Percentiles rank a stretch among this genome's conserved stretches.
Conservation (phyloP, 2,888 invertebrate species). For the Hyles lineata region DNA sequence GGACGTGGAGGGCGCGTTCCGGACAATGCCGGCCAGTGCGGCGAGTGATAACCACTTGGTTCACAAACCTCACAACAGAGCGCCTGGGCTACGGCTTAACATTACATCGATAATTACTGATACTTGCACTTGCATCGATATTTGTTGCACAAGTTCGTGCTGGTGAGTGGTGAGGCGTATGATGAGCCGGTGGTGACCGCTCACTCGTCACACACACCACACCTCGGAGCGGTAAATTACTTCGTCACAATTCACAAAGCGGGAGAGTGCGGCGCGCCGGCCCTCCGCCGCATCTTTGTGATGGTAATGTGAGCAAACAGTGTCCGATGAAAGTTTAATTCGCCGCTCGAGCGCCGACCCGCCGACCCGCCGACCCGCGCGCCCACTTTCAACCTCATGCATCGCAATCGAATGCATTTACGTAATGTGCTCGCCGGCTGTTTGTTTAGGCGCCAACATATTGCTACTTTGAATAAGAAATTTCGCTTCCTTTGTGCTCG, state of each 20-base stretch:
- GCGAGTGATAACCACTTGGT: too few species aligned
- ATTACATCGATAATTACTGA: too few species aligned
- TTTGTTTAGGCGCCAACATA: conserved; percentile 75
- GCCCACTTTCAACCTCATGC: conserved; percentile 51
- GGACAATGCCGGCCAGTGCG: too few species aligned
- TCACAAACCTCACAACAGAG: too few species aligned
- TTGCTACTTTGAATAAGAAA: conserved; percentile 79
- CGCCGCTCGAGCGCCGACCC: conserved; percentile 30
- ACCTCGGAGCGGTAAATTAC: background rate
- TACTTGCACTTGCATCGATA: too few species aligned
- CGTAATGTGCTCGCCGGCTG: conserved; percentile 57
- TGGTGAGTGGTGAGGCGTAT: background rate
- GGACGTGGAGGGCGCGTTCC: too few species aligned
- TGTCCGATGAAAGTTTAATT: conserved; percentile 56
- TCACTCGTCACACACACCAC: background rate
- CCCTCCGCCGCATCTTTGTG: conserved; percentile 56
- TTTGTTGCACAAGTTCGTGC: too few species aligned
- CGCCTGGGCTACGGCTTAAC: too few species aligned
- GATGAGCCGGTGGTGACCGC: background rate
- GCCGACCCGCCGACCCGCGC: conserved; percentile 31
- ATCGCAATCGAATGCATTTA: conserved; percentile 63
- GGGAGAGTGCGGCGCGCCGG: conserved; percentile 29
- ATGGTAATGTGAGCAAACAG: conserved; percentile 70
- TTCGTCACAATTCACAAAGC: background rate
- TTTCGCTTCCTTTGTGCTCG: conserved; percentile 59